Evolutionary conservation across 2,888 invertebrate genomes (phyloP).

Genomic region (Criorhina ranunculi): DNA sequence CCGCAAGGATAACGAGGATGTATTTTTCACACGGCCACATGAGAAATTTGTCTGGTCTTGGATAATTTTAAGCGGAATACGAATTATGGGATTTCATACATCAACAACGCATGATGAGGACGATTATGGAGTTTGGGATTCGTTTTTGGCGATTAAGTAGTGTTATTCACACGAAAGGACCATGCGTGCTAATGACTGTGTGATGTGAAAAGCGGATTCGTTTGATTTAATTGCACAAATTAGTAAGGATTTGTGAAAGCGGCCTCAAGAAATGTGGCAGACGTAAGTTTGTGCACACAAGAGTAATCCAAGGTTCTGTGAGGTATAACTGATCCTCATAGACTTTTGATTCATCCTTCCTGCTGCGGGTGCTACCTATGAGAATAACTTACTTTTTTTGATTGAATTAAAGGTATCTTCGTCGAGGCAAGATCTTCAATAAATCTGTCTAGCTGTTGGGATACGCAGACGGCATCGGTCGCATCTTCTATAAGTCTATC

Average conservation of each 20-base stretch:
- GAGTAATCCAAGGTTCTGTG: background rate
- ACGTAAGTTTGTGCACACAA: background rate
- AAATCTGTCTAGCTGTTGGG: too few relatives aligned
- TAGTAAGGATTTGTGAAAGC: background rate
- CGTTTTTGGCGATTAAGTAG: constrained; percentile 12
- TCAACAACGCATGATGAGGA: background rate
- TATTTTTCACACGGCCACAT: constrained; percentile 25
- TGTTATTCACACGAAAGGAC: constrained; percentile 15
- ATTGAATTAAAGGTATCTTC: too few relatives aligned
- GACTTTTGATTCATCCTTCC: too few relatives aligned
- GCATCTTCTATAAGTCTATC: too few relatives aligned
- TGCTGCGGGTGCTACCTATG: too few relatives aligned
- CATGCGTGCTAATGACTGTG: background rate
- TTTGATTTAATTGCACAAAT: constrained; percentile 13
- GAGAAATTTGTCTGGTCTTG: constrained; percentile 28
- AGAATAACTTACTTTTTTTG: too few relatives aligned
- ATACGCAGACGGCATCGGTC: too few relatives aligned
- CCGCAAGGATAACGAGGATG: constrained; percentile 20
- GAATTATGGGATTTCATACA: constrained; percentile 10
- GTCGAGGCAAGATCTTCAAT: too few relatives aligned
- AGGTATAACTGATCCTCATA: too few relatives aligned
- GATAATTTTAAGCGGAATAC: background rate
- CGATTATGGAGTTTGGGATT: background rate
- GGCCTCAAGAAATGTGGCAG: background rate
- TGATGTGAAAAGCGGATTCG: background rate